Evolutionary conservation across 2,888 invertebrate genomes (phyloP), one percentile per base, ranked within the genome.

Genomic region (Drosophila picticornis): DNA sequence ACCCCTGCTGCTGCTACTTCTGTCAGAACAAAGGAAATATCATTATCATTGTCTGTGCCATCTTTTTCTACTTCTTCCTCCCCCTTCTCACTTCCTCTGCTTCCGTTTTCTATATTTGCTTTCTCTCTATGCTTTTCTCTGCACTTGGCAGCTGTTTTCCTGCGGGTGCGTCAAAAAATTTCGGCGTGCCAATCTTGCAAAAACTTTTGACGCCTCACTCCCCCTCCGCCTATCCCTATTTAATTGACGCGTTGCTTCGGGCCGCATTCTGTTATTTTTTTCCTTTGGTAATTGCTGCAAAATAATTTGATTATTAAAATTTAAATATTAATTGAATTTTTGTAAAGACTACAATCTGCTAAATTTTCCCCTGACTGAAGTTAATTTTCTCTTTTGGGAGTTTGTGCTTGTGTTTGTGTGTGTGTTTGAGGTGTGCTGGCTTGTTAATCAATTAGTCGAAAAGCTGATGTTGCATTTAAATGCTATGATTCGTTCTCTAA

Each of bases 291-390:
- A 83, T 77, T 86, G 89, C 90, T 74, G 84, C 72, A 89, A 86
- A 86, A 89, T 86, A 89, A 86, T 86, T 90, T 90, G 90, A 86
- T 90, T 86, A 90, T 86, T 83, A 89, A 90, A 89, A 89, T 90
- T 86, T 89, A 86, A 90, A 86, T 86, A 90, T 90, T 90, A 89
- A 86, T 90, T 90, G 85, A 86, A 89, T 63, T 71, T 60, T 69
- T 22, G 60, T 34, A 11, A 46, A 13, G 60, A 51, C 38, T 52
- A 27, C 32, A 22, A 52, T 13, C n/a, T 69, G 66, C 22, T n/a
- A 22, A 65, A 22, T 43, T 50, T 46, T 2, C 16, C 38, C 19
- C 52, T 13, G 34, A 22, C 11, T n/a, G 9, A 11, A 58, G 50
- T 60, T 62, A 59, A 66, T 63, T 71, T 58, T 48, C 52, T 72